Base-by-base conservation (phyloP, 2,888 invertebrate genomes). In the Ectobius pallidus region DNA sequence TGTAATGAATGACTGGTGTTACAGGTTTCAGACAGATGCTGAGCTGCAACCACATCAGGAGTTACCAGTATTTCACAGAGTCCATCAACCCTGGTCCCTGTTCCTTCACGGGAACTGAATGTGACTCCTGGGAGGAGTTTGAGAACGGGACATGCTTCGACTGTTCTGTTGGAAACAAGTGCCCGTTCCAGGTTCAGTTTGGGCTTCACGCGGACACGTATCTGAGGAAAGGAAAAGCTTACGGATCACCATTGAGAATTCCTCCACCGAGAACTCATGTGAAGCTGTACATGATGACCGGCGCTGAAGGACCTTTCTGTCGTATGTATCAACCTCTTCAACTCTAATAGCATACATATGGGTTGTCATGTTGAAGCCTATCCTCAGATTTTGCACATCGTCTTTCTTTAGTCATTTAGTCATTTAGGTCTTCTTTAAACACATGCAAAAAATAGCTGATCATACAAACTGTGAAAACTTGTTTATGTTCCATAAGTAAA, bases 31-130 rank as follows among this genome's bases (percentile, higher is more conserved):
- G 89, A 71, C 87, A 89, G 77, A 91, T 89, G 79, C 85, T 97
- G 20, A 91, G 94, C 30, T 97, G 97, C 82, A 93, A 95, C 82
- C 97, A 97, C 81, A 88, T 95, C 73, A 85, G 96, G 68, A 93
- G 95, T 75, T 90, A 94, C 80, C 90, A 93, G 78, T 91, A 90
- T 80, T 96, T 94, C 81, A 91, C 88, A 0, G 96, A 96, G 82
- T 95, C 93, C 77, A 90, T 97, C 65, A 90, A 91, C 75, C 87
- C 91, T 0, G 82, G 85, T 16, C 87, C 91, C 0, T 96, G 96
- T 78, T 90, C 92, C 0, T 96, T 92, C 80, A 84, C 89, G 79
- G 91, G 91, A 0, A 90, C 94, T 71, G 89, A 91, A 71, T 97
- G 97, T 80, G 86, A 89, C 18, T 92, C 91, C 22, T 94, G 90